Percentiles rank a stretch among this genome's conserved stretches.
Evolutionary conservation across 2,888 invertebrate genomes (phyloP).

Genomic region (Eumacrocentrus americanus): DNA sequence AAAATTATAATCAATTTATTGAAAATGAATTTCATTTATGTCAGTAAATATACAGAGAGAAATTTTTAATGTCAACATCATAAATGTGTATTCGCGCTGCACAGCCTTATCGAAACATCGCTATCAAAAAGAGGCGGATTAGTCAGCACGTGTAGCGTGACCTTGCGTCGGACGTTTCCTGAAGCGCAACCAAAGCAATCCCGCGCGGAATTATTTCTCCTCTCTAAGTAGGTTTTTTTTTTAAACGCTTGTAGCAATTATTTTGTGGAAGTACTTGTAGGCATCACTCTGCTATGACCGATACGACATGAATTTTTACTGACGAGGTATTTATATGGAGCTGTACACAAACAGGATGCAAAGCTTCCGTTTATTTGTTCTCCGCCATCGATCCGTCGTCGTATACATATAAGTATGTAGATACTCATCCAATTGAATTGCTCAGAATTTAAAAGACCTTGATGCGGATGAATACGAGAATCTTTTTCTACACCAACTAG

Average conservation of each 20-base stretch:
- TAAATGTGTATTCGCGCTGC: not conserved
- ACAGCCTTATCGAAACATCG: not conserved
- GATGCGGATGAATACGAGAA: conserved; percentile 19
- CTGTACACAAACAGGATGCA: conserved; percentile 22
- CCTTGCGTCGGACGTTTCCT: conserved; percentile 13
- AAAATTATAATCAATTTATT: not conserved
- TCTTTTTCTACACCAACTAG: not conserved
- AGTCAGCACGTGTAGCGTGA: conserved; percentile 1
- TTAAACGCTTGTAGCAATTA: no score
- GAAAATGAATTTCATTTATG: not conserved
- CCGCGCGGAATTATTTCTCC: not conserved
- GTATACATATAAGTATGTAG: not conserved
- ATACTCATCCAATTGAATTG: conserved; percentile 21
- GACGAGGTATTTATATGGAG: not conserved
- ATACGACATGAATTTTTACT: no score
- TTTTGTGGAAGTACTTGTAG: no score
- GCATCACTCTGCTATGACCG: no score
- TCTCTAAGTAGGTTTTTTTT: no score
- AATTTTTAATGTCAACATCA: no score
- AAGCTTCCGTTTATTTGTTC: conserved; percentile 24
- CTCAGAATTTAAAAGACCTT: conserved; percentile 15
- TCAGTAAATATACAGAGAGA: not conserved
- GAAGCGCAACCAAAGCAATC: not conserved
- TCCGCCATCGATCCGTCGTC: not conserved
- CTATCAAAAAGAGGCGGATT: conserved; percentile 15